Percentiles rank a stretch among this genome's conserved stretches.
phyloP scores from a whole-genome alignment of 2,797 vertebrate species.

The Sphenodon punctatus region DNA sequence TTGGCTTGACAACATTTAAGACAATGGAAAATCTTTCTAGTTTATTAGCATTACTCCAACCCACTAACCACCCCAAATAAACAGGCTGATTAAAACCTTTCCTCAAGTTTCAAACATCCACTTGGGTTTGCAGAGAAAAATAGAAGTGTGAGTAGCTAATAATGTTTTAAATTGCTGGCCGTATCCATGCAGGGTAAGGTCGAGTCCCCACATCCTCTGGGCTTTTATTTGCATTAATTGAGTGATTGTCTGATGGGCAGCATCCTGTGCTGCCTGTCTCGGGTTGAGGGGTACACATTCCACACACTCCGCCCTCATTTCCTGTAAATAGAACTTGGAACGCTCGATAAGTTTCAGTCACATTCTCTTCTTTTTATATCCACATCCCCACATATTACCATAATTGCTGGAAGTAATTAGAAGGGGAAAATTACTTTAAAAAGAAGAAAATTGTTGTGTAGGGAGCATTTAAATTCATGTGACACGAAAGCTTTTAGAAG shows the following conservation, averaged over 20 bases:
- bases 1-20: conserved; percentile 25
- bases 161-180: not conserved
- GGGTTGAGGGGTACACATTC: not conserved
- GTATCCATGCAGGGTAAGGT: not conserved
- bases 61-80: conserved; percentile 9
- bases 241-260: not conserved
- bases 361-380: conserved; percentile 25
- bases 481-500: not conserved
- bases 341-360: conserved; percentile 2
- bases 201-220: not conserved
- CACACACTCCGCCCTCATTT: not conserved
- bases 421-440: not conserved
- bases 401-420: conserved; percentile 57
- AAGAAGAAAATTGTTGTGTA: not conserved
- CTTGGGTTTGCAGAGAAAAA: conserved; percentile 13
- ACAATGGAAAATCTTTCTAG: conserved; percentile 16
- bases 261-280: not conserved
- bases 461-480: not conserved
- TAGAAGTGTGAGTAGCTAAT: not conserved
- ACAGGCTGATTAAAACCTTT: not conserved
- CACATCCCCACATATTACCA: conserved; percentile 2
- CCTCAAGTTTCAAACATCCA: not conserved
- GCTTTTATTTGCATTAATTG: not conserved
- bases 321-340: not conserved
- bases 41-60: conserved; percentile 13